phyloP scores from a whole-genome alignment of 2,113 vertebrate species.

The Pao palembangensis region DNA sequence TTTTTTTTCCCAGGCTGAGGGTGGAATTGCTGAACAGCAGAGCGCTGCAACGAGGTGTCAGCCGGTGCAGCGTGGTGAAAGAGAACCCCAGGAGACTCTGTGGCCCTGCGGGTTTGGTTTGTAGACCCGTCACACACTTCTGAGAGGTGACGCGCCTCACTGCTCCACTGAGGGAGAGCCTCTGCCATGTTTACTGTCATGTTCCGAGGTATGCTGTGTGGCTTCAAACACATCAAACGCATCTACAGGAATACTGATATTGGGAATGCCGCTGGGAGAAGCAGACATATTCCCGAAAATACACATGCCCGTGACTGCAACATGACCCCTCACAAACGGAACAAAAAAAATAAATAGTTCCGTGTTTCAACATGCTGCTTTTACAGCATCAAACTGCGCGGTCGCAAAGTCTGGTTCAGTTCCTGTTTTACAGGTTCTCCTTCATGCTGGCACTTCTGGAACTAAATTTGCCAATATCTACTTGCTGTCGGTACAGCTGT shows the following conservation, averaged over 20 bases:
- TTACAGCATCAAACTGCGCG: not conserved
- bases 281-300: slow-evolving; percentile 51
- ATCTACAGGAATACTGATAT: slow-evolving; percentile 75
- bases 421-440: not conserved
- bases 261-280: slow-evolving; percentile 67
- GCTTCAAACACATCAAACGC: slow-evolving; percentile 76
- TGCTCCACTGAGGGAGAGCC: slow-evolving; percentile 72
- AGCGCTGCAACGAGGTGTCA: slow-evolving; percentile 51
- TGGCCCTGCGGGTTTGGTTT: slow-evolving; percentile 72
- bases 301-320: slow-evolving; percentile 48
- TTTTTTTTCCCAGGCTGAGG: slow-evolving; percentile 28
- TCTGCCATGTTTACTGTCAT: slow-evolving; percentile 78
- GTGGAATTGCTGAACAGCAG: slow-evolving; percentile 38
- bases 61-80: slow-evolving; percentile 48
- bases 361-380: not conserved
- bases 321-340: slow-evolving; percentile 29
- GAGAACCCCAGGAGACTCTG: slow-evolving; percentile 51
- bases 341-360: slow-evolving; percentile 23
- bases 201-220: slow-evolving; percentile 73
- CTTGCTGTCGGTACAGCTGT: slow-evolving; percentile 37
- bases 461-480: slow-evolving; percentile 40
- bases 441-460: slow-evolving; percentile 11
- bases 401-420: slow-evolving; percentile 16
- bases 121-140: slow-evolving; percentile 72
- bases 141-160: slow-evolving; percentile 70